Evolutionary conservation across 2,888 invertebrate genomes (phyloP), one percentile per base, ranked within the genome.

Genomic region (Smittia sp.): DNA sequence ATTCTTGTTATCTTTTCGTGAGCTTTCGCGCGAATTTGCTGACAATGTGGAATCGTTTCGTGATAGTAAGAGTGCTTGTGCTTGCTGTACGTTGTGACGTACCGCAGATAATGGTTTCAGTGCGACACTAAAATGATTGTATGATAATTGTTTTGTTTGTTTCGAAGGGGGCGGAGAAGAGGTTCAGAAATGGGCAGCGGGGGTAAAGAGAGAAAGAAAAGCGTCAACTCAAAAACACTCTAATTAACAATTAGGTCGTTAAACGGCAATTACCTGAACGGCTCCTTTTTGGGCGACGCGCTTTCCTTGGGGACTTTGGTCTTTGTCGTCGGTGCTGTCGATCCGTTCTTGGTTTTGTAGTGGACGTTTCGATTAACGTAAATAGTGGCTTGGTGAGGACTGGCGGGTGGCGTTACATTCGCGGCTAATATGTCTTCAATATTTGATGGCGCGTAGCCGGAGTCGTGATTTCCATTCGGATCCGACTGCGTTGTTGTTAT

Each of bases 391-490:
- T 79, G 85, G 62, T 84, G 84, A 46, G 87, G 87, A 0, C 85
- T 85, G 0, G 79, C 81, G 68, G 85, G 85, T 0, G 86, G 86
- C 18, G 87, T 84, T 38, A 85, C 85, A n/a, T 85, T 84, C 78
- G 88, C 88, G 80, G 82, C 79, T 79, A 81, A 80, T 81, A 66
- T 65, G 32, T 81, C 82, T 79, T 83, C 82, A 81, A 82, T 80
- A 81, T 87, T 86, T 77, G 87, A 89, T 75, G 90, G 87, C 74
- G 89, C 91, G 82, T 93, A 93, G 75, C 92, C 92, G 74, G 91
- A 91, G 83, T 92, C 92, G 82, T 92, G 91, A 85, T 92, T 92
- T 76, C 92, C 92, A 80, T 92, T 92, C 46, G 90, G 88, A 79
- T 91, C 91, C 66, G 86, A 85, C 63, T 87, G 79, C 76, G 86